Evolutionary conservation across 2,797 vertebrate species (phyloP), one percentile per base, ranked within the genome.

Genomic region (Ataeniobius toweri): DNA sequence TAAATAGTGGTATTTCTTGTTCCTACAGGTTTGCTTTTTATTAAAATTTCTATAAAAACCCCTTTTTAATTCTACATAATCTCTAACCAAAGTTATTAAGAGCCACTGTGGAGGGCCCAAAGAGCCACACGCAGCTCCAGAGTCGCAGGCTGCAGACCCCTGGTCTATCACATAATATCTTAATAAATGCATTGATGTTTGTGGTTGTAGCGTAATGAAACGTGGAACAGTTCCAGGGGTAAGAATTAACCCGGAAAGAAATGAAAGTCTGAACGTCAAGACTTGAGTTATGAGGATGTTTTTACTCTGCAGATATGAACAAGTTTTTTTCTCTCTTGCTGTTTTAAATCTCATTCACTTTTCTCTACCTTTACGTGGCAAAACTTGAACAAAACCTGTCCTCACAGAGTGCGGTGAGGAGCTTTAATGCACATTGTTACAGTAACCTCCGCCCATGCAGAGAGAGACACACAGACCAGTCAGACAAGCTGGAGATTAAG

Each of bases 401-500:
- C 76, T 82, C 79, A 68, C 71, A 75, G 82, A 77, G 22, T 7
- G 39, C 50, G 9, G 72, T 82, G 85, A 78, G 68, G 24, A 50
- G 80, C 81, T 78, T 80, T 76, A 78, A 80, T 77, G 75, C 55
- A 13, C 71, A 6, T 50, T 55, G 31, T 83, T 84, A 85, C 82
- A 78, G 80, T 78, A 71, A 80, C 81, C 86, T 85, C 86, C 88
- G 28, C 81, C 82, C 89, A 36, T 70, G 76, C 68, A 83, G 24
- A 26, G 56, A 51, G 50, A 58, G 84, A 81, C 67, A 75, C 68
- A 81, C 39, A 85, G 86, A 93, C 89, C 87, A 90, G 92, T 83
- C 75, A 67, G 84, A 87, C 90, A 28, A 83, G 88, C 80, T 83
- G 50, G 77, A 89, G 90, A 88, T 91, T 88, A 91, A 85, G 82